Evolutionary conservation across 2,888 invertebrate genomes (phyloP), one percentile per base, ranked within the genome.

Genomic region (Pardosa pseudoannulata): DNA sequence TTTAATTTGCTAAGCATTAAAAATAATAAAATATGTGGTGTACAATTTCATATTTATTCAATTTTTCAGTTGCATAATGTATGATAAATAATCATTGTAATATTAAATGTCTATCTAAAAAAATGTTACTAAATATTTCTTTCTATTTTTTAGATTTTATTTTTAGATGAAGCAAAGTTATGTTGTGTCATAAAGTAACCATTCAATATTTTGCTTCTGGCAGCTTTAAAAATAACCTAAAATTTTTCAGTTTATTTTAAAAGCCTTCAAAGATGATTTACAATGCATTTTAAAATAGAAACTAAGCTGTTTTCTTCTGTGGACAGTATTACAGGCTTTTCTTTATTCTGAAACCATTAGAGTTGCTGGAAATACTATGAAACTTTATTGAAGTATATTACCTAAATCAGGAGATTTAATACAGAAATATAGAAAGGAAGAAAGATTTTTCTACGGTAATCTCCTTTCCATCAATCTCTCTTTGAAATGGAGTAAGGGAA

Each of bases 321-420:
- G 56, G 56, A 16, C 56, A 6, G 23, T 5, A 56, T 19, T 23
- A 23, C 5, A 56, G 56, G 5, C 3, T 56, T 56, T 56, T 56
- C 23, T 16, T 23, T 23, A 56, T 23, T 56, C 23, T 56, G 23
- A 56, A 56, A 56, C 56, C 56, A 56, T 56, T 56, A 56, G 23
- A 56, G 56, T 56, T 23, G 23, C 56, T 56, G 56, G 23, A 56
- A 56, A 56, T 56, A 56, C 56, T 56, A 56, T 56, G 23, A 56
- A 56, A 56, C 23, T 19, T 56, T 56, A 56, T 23, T 56, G 56
- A 19, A 56, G 56, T 56, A 56, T 56, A 56, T 56, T 56, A 56
- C 56, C 56, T 56, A 56, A 56, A 56, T 56, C 56, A 56, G 56
- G 23, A 23, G 56, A 56, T 56, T 56, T 56, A 56, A 56, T 56